Evolutionary conservation across 1,140 invertebrate species (phyloP).

Genomic region (Odontomachus brunneus): DNA sequence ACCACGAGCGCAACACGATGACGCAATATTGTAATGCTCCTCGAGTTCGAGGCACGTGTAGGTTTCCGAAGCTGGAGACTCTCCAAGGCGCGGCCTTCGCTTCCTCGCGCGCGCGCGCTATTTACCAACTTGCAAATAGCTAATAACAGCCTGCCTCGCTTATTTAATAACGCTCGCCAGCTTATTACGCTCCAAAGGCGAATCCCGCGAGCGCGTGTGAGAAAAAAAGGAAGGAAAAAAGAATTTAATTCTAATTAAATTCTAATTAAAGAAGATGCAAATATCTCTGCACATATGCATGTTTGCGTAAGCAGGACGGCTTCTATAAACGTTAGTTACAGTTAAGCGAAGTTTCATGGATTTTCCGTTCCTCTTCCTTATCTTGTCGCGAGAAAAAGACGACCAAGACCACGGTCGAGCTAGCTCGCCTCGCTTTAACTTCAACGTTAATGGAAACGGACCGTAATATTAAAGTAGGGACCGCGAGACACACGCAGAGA

Average conservation of each 20-base stretch:
- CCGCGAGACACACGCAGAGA: too few relatives aligned
- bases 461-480: constrained; percentile 28
- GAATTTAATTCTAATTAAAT: constrained; percentile 1
- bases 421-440: background rate
- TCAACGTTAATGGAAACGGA: constrained; percentile 28
- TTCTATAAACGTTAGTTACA: background rate
- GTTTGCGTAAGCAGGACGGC: background rate
- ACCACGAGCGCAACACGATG: constrained; percentile 41
- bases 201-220: too few relatives aligned
- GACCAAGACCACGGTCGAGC: constrained; percentile 3
- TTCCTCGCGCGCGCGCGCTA: background rate
- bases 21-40: constrained; percentile 51
- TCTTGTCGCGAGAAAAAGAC: background rate
- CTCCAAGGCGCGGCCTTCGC: constrained; percentile 12
- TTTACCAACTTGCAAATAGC: constrained; percentile 18
- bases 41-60: background rate
- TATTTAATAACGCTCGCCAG: background rate
- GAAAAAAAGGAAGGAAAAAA: background rate
- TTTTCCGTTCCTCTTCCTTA: constrained; percentile 1
- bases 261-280: background rate
- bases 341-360: constrained; percentile 1
- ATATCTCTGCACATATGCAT: background rate
- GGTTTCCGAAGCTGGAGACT: constrained; percentile 17
- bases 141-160: constrained; percentile 12
- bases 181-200: background rate